Evolutionary conservation across 2,888 invertebrate genomes (phyloP).

Genomic region (Phragmatobia fuliginosa): DNA sequence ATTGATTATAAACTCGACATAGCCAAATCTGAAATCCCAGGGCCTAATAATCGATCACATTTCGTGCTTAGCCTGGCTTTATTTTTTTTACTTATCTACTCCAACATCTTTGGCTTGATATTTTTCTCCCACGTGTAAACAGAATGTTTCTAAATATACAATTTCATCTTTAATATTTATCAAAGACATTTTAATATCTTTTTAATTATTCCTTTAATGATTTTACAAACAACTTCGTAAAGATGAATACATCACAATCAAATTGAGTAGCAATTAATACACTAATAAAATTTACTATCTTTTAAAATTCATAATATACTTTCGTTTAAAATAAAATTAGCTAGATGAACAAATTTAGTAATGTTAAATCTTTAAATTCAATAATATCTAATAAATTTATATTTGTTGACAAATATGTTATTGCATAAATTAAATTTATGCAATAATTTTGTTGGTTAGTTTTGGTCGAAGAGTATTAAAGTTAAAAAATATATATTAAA

Average conservation of each 20-base stretch:
- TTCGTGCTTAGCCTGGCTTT: constrained; percentile 3
- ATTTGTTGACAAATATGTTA: not conserved
- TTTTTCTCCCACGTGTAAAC: constrained; percentile 8
- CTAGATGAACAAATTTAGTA: not conserved
- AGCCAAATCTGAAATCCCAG: constrained; percentile 5
- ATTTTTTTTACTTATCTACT: constrained; percentile 1
- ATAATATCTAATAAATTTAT: not conserved
- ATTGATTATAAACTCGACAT: not conserved
- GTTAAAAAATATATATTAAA: not conserved
- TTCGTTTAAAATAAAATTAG: not conserved
- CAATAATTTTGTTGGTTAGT: not conserved
- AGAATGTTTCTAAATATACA: constrained; percentile 15
- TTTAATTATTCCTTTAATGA: not conserved
- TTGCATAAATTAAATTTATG: not conserved
- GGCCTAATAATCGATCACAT: not conserved
- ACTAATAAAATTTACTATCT: not conserved
- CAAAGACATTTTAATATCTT: not conserved
- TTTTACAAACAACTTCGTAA: not conserved
- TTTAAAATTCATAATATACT: not conserved
- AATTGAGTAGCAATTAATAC: not conserved
- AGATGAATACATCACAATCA: not conserved
- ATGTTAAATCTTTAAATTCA: not conserved
- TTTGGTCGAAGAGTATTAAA: not conserved
- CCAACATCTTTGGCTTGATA: constrained; percentile 5
- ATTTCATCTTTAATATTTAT: not conserved